Evolutionary conservation across 2,113 vertebrate genomes (phyloP).

Genomic region (Dipodomys ordii): DNA sequence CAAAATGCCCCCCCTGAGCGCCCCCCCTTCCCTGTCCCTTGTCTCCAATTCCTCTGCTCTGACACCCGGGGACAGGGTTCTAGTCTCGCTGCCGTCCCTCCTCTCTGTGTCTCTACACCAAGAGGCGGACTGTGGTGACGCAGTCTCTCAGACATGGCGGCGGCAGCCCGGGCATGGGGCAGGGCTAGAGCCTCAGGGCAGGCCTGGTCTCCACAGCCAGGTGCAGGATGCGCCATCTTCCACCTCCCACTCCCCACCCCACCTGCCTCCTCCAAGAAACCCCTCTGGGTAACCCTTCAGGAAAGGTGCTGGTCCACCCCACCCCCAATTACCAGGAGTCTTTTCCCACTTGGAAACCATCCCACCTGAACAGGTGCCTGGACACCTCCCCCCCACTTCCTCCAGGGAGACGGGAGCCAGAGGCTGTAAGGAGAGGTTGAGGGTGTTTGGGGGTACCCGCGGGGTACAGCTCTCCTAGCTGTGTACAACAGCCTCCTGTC

Average conservation of each 20-base stretch:
- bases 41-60: background rate
- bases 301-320: background rate
- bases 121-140: background rate
- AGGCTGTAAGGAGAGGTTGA: background rate
- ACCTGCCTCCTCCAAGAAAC: background rate
- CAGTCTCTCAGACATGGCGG: background rate
- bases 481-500: background rate
- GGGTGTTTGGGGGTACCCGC: background rate
- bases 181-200: background rate
- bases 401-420: background rate
- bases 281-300: background rate
- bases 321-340: background rate
- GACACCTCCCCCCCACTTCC: background rate
- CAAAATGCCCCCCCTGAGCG: background rate
- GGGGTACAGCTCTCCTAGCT: background rate
- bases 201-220: background rate
- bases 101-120: background rate
- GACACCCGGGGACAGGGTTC: too few species aligned
- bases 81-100: background rate
- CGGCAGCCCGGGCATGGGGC: background rate
- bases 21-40: background rate
- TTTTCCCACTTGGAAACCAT: background rate
- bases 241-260: background rate
- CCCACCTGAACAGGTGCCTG: background rate
- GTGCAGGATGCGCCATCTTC: background rate